Conservation (phyloP, 1,140 invertebrate genomes). For the Brachionus sp. region DNA sequence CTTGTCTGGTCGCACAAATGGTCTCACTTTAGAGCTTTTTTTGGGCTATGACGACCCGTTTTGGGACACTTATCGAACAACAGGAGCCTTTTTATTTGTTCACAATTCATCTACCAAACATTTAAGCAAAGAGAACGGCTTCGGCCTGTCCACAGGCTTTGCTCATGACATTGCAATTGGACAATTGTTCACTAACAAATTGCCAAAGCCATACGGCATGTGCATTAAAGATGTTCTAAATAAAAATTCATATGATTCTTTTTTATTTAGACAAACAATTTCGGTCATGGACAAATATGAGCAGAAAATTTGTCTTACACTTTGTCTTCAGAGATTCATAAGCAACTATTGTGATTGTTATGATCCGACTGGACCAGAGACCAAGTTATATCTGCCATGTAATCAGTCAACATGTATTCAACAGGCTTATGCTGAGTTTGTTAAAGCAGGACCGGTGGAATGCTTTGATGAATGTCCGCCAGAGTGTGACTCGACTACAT, state of each 20-base stretch:
- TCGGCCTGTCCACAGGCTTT: not conserved
- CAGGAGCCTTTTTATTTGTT: not conserved
- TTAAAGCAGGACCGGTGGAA: not conserved
- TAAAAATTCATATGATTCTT: not conserved
- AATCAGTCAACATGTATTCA: not conserved
- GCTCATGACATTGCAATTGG: not conserved
- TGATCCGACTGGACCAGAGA: not conserved
- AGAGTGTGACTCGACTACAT: not conserved
- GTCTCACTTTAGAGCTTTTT: not conserved
- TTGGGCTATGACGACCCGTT: not conserved
- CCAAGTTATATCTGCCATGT: not conserved
- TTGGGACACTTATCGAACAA: not conserved
- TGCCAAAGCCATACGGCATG: not conserved
- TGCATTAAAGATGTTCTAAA: not conserved
- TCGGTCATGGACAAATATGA: not conserved
- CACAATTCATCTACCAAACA: not conserved
- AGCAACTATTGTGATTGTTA: not conserved
- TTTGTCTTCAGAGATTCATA: not conserved
- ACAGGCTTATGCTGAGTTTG: not conserved
- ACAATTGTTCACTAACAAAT: not conserved
- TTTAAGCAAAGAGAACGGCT: not conserved
- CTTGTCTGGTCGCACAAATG: not conserved
- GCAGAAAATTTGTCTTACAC: not conserved
- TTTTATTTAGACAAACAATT: not conserved
- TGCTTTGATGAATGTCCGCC: not conserved